Evolutionary conservation across 2,888 invertebrate genomes (phyloP), one percentile per base, ranked within the genome.

Genomic region (Pedicia rivosa): DNA sequence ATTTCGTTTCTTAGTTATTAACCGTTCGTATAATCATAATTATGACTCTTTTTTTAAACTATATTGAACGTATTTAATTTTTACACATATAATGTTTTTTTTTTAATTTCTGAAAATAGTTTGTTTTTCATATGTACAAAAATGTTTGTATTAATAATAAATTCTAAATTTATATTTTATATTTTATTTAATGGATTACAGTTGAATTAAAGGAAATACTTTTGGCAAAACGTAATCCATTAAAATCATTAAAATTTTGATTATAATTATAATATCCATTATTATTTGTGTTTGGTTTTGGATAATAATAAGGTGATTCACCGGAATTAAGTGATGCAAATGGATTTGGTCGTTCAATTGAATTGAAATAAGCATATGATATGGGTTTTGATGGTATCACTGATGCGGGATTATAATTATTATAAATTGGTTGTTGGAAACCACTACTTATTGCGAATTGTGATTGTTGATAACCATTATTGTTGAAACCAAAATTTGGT

Each of bases 151-250:
- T 24, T 20, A 5, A 8, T 24, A n/a, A 24, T 24, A 24, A 24
- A 10, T 20, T 20, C 5, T 24, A n/a, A 7, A 4, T 3, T 5
- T 5, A 10, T 5, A 24, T 5, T 24, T 24, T 4, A 24, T 10
- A 10, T 24, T 6, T 24, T 24, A 10, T 2, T 26, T 35, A 25
- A 35, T 35, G 35, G 8, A 35, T n/a, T 15, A 20, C 12, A n/a
- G 35, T 25, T 1, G 16, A 31, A 14, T 37, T 37, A 16, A 9
- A 37, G n/a, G 31, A 24, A 24, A 31, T 10, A 17, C 37, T 30
- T 31, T 37, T 37, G 9, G 37, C 37, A 31, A 30, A 13, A 16
- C 37, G 36, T 13, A 36, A 13, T 7, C 37, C 37, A 22, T 37
- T 37, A n/a, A 27, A 37, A 25, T 36, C 36, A 6, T 15, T 28